phyloP scores from a whole-genome alignment of 2,888 invertebrate genomes.

The Tetranychus piercei region DNA sequence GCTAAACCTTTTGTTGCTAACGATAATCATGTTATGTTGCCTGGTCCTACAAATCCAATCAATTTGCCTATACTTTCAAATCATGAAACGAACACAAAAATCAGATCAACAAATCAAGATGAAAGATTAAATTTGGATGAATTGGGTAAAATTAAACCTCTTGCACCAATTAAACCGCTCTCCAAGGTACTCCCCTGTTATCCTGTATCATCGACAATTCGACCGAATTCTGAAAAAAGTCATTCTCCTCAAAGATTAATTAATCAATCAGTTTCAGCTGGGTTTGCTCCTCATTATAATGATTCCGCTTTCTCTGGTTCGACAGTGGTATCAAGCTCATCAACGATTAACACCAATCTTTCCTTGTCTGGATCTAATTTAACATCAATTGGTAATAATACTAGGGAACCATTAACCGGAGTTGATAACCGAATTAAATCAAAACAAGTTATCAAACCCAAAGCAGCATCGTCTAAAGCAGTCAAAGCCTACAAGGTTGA shows the following conservation, averaged over 20 bases:
- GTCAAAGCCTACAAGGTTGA: constrained; percentile 22
- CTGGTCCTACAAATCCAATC: background rate
- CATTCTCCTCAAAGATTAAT: constrained; percentile 3
- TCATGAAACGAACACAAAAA: background rate
- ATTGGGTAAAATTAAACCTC: background rate
- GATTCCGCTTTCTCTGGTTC: background rate
- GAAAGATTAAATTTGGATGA: background rate
- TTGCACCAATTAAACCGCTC: constrained; percentile 2
- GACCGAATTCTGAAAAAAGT: background rate
- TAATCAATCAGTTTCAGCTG: background rate
- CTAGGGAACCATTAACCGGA: no score
- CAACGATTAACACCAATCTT: background rate
- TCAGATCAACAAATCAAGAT: background rate
- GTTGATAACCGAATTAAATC: background rate
- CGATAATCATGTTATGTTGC: background rate
- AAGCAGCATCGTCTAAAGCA: constrained; percentile 18
- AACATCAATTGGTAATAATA: background rate
- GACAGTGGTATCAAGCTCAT: background rate
- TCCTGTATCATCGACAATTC: background rate
- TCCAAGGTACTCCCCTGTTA: background rate
- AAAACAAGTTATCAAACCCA: constrained; percentile 3
- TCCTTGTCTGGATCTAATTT: background rate
- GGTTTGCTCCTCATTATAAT: background rate
- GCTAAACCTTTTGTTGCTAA: constrained; percentile 18
- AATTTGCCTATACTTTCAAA: background rate